These are phyloP conservation scores for Lucilia sericata DNA, from an alignment of 1,140 invertebrate species.

Conservation along the genomic window DNA sequence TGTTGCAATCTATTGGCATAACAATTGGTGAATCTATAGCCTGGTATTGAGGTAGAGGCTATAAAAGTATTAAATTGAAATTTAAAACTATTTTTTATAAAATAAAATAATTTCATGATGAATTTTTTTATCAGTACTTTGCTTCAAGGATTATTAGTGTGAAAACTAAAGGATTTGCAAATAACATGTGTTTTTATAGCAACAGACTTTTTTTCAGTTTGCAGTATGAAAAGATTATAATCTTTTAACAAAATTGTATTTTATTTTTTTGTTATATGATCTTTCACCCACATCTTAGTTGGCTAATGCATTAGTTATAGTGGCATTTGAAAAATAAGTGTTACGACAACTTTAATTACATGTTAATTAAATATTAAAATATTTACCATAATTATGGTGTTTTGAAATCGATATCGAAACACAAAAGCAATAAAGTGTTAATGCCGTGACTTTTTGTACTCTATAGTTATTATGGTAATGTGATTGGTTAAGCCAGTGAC, in stretches of 20 bases:
- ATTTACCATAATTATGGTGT: constrained; percentile 30
- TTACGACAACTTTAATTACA: background rate
- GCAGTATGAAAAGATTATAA: too few species aligned
- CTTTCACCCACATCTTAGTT: constrained; percentile 12
- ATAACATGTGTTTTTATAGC: background rate
- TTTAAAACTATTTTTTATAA: background rate
- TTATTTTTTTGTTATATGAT: background rate
- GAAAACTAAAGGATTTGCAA: background rate
- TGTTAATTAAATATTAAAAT: constrained; percentile 29
- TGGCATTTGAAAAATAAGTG: background rate
- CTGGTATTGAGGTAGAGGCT: background rate
- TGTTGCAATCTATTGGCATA: background rate
- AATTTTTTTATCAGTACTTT: background rate
- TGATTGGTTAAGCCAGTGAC: too few species aligned
- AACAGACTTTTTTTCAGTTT: background rate
- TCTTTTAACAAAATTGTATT: too few species aligned
- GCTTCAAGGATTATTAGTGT: background rate
- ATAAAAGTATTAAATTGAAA: constrained; percentile 9
- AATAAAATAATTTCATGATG: background rate
- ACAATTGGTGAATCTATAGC: background rate
- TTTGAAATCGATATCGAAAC: constrained; percentile 6
- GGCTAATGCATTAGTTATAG: background rate
- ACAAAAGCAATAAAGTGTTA: background rate
- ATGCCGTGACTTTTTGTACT: background rate
- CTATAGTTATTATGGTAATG: background rate